phyloP scores from a whole-genome alignment of 2,888 invertebrate genomes.

The Elmis aenea region DNA sequence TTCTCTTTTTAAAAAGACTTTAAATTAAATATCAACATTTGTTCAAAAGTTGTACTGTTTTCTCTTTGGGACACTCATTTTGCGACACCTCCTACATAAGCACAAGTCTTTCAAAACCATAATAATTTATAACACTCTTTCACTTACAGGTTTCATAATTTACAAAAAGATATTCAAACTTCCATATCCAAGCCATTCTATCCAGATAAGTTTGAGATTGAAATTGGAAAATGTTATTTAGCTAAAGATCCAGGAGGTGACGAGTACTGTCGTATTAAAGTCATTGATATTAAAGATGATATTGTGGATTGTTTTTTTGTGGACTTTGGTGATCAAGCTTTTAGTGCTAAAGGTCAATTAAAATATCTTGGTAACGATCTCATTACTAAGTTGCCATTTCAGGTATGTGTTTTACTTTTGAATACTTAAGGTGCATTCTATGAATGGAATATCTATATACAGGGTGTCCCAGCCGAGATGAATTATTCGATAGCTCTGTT shows the following conservation, averaged over 20 bases:
- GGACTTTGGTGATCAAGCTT: constrained; percentile 57
- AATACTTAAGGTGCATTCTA: too few relatives aligned
- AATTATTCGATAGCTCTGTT: too few relatives aligned
- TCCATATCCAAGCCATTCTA: constrained; percentile 18
- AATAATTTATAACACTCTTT: too few relatives aligned
- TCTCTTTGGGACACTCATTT: too few relatives aligned
- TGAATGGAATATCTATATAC: too few relatives aligned
- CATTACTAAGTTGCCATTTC: constrained; percentile 54
- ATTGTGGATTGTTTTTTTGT: constrained; percentile 56
- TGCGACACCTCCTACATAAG: too few relatives aligned
- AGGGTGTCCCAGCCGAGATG: too few relatives aligned
- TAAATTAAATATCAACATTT: too few relatives aligned
- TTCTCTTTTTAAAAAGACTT: background rate
- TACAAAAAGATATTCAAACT: constrained; percentile 47
- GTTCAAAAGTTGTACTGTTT: too few relatives aligned
- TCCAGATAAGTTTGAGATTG: constrained; percentile 33
- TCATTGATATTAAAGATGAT: constrained; percentile 42
- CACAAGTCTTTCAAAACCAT: too few relatives aligned
- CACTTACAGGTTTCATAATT: constrained; percentile 33
- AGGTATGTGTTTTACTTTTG: constrained; percentile 26
- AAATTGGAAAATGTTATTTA: constrained; percentile 48
- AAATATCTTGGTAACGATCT: constrained; percentile 50
- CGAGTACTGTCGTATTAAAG: constrained; percentile 48
- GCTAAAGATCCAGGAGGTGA: constrained; percentile 49
- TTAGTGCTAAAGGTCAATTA: constrained; percentile 45